These are phyloP conservation scores for Phoebastria nigripes DNA, from an alignment of 2,797 vertebrate genomes.

Conservation along the genomic window DNA sequence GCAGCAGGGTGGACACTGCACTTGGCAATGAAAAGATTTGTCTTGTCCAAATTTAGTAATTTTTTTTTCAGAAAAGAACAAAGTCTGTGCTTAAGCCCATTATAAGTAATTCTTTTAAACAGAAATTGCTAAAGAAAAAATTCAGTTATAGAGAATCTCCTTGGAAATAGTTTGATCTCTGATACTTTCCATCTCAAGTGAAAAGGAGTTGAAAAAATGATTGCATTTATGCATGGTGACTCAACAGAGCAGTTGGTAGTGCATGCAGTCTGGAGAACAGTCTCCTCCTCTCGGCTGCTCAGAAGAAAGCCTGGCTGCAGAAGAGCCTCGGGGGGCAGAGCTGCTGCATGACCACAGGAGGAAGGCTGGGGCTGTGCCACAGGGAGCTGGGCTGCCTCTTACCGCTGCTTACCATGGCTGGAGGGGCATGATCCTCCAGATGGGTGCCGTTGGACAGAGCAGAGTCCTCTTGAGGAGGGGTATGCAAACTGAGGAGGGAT, in stretches of 20 bases:
- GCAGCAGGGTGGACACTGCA: neutral
- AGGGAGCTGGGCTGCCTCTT: neutral
- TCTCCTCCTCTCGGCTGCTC: neutral
- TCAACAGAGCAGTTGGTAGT: too few species aligned
- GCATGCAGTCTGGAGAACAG: neutral
- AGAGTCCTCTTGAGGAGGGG: neutral
- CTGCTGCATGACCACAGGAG: too few species aligned
- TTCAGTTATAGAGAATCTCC: neutral
- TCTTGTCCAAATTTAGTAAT: neutral
- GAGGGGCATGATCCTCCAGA: neutral
- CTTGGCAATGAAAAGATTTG: neutral
- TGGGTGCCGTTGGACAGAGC: too few species aligned
- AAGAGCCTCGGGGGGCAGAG: neutral
- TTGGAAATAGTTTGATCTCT: neutral
- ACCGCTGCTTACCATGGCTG: neutral
- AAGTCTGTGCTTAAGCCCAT: neutral
- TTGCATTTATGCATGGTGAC: neutral
- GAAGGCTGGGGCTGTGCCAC: neutral
- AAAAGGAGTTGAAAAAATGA: neutral
- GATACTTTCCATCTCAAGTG: neutral
- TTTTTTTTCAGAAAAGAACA: neutral
- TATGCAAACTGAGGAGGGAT: too few species aligned
- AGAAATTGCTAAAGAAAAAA: neutral
- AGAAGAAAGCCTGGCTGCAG: neutral
- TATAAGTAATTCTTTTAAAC: neutral